Evolutionary conservation across 1,140 invertebrate species (phyloP).

Genomic region (Drosophila kurseongensis): DNA sequence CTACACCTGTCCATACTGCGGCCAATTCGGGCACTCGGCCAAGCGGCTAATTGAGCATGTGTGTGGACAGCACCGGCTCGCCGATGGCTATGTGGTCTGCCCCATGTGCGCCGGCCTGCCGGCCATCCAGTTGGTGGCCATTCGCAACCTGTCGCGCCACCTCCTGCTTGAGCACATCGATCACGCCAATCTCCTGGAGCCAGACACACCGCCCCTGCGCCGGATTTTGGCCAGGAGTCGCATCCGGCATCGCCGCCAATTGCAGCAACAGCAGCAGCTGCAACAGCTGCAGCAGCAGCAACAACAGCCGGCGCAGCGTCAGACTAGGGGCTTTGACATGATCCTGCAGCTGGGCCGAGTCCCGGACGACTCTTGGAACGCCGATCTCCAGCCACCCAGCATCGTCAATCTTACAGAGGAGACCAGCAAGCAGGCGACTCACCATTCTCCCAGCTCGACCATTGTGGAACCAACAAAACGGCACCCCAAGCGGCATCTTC

Average conservation of each 20-base stretch:
- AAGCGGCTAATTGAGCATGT: constrained; percentile 65
- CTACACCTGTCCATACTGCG: constrained; percentile 66
- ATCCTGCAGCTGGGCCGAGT: background rate
- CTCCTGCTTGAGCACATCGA: constrained; percentile 61
- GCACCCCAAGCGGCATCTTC: constrained; percentile 7
- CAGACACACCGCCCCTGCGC: constrained; percentile 48
- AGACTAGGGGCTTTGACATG: background rate
- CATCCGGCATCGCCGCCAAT: constrained; percentile 18
- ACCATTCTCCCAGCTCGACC: background rate
- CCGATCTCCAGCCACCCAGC: background rate
- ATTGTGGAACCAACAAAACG: background rate
- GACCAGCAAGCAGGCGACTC: background rate
- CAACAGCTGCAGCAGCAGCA: background rate
- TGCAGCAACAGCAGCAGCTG: constrained; percentile 6
- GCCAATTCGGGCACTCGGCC: constrained; percentile 43
- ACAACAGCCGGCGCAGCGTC: background rate
- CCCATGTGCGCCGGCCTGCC: constrained; percentile 62
- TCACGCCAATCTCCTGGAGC: constrained; percentile 64
- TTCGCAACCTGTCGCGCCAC: constrained; percentile 58
- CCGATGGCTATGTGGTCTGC: constrained; percentile 58
- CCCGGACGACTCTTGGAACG: background rate
- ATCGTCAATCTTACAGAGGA: background rate
- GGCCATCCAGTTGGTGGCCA: constrained; percentile 38
- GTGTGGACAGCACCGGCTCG: constrained; percentile 33
- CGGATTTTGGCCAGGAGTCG: constrained; percentile 20